Evolutionary conservation across 2,888 invertebrate species (phyloP).

Genomic region (Drosophila cognata): DNA sequence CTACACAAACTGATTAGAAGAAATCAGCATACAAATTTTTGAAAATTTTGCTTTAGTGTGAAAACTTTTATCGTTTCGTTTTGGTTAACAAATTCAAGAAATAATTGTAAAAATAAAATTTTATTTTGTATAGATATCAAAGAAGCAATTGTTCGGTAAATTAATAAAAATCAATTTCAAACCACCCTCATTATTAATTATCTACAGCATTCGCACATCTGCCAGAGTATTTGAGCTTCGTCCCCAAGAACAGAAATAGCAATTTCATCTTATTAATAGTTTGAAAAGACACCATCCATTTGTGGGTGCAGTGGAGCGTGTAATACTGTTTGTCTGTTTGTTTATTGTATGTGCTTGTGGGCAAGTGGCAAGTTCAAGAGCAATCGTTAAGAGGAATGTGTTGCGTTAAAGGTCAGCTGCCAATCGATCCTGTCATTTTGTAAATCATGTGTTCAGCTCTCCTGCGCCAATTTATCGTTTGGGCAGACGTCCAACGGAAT

Average conservation of each 20-base stretch:
- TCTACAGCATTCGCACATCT: background rate
- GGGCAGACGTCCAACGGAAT: slow-evolving; percentile 71
- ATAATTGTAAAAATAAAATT: background rate
- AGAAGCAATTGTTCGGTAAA: background rate
- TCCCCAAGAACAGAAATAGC: background rate
- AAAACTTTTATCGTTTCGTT: background rate
- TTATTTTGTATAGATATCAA: accelerated
- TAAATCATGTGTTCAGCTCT: slow-evolving; percentile 41
- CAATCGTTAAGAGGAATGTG: background rate
- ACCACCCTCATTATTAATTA: background rate
- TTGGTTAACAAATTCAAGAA: background rate
- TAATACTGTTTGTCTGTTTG: background rate
- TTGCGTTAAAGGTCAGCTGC: slow-evolving; percentile 25
- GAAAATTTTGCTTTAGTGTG: background rate
- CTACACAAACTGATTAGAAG: background rate
- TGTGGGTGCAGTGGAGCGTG: slow-evolving; percentile 21
- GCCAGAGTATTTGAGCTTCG: background rate
- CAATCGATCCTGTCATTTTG: slow-evolving; percentile 52
- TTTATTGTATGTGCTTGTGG: background rate
- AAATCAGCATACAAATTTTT: background rate
- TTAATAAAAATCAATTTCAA: background rate
- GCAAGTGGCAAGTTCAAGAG: slow-evolving; percentile 1
- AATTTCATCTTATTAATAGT: slow-evolving; percentile 31
- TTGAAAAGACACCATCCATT: slow-evolving; percentile 40
- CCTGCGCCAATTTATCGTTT: slow-evolving; percentile 11